phyloP scores from a whole-genome alignment of 2,888 invertebrate genomes.

The Macrosiphum euphorbiae region DNA sequence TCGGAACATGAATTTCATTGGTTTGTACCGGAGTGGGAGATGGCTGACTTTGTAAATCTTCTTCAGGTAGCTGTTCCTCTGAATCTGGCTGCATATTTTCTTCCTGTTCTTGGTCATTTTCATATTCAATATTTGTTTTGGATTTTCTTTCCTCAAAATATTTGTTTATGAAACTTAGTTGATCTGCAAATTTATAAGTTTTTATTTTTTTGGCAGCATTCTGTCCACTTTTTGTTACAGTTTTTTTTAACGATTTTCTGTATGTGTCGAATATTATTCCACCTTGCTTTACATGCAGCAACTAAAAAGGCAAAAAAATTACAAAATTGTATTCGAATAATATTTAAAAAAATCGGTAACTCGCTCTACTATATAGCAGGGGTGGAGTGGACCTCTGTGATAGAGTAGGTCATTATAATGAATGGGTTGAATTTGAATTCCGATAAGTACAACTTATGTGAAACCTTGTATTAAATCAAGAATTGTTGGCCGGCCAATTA shows the following conservation, averaged over 20 bases:
- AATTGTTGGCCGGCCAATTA: too few relatives aligned
- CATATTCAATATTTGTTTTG: constrained; percentile 19
- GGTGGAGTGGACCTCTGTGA: not conserved
- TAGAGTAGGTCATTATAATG: not conserved
- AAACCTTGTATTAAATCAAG: too few relatives aligned
- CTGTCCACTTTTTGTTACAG: constrained; percentile 21
- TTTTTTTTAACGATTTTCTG: constrained; percentile 42
- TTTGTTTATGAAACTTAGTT: constrained; percentile 38
- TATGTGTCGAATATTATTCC: constrained; percentile 50
- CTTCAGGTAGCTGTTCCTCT: constrained; percentile 34
- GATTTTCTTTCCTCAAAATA: constrained; percentile 34
- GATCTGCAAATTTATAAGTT: constrained; percentile 44
- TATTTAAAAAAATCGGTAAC: not conserved
- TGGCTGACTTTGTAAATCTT: constrained; percentile 9
- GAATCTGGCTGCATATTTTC: not conserved
- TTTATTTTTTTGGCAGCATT: constrained; percentile 31
- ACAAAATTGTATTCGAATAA: constrained; percentile 9
- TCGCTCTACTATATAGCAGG: not conserved
- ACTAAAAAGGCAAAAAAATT: constrained; percentile 37
- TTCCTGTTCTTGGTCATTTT: constrained; percentile 35
- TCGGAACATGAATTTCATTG: constrained; percentile 35
- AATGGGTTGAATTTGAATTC: not conserved
- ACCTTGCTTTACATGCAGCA: constrained; percentile 34
- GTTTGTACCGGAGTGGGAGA: constrained; percentile 35
- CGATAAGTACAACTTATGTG: too few relatives aligned